Conservation (phyloP, 2,797 vertebrate species). For the Mus spretus region DNA sequence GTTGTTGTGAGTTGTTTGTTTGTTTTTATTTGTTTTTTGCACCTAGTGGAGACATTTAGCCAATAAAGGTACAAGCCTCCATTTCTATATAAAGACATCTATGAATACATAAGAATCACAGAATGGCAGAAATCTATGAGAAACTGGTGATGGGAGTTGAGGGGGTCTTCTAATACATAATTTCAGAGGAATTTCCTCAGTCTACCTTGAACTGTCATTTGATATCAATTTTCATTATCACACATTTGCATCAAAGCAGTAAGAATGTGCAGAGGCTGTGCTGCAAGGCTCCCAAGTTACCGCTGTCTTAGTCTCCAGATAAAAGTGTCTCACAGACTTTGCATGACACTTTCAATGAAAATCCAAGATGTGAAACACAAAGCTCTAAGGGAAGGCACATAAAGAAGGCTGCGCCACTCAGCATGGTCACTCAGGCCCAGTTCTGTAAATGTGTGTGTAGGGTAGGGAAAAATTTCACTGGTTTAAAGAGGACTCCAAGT, state of each 20-base stretch:
- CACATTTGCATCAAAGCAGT: constrained; percentile 28
- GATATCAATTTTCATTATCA: background rate
- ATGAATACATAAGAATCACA: background rate
- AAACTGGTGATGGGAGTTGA: background rate
- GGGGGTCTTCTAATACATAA: background rate
- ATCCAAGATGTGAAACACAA: background rate
- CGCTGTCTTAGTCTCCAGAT: constrained; percentile 13
- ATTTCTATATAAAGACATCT: background rate
- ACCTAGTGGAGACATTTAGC: background rate
- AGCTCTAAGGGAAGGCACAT: background rate
- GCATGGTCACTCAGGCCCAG: background rate
- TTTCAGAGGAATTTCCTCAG: constrained; percentile 33
- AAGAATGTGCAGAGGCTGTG: background rate
- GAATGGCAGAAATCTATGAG: background rate
- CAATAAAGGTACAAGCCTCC: background rate
- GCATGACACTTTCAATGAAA: constrained; percentile 22
- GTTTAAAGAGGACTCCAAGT: background rate
- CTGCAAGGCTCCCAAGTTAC: constrained; percentile 6
- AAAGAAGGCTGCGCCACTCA: background rate
- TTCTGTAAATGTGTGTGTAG: background rate
- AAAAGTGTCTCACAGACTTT: background rate
- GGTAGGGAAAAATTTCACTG: background rate
- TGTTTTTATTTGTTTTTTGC: background rate
- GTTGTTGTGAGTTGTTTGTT: background rate
- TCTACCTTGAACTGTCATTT: background rate